phyloP scores from a whole-genome alignment of 2,113 vertebrate genomes.

The Coracopsis vasa region DNA sequence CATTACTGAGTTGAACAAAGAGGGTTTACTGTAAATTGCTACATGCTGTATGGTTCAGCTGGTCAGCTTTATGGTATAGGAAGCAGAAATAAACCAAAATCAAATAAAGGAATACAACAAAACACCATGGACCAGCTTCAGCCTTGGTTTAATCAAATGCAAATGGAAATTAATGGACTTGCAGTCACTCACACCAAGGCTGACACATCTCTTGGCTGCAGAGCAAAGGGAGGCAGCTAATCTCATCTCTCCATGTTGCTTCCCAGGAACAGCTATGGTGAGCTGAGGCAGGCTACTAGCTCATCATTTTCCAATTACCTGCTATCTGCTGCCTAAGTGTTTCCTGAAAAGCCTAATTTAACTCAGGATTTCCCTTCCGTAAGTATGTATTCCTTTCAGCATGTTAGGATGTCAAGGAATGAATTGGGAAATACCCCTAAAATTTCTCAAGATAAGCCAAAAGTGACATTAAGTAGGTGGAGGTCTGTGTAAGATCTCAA shows the following conservation, averaged over 20 bases:
- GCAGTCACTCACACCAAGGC: neutral
- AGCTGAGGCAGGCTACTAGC: neutral
- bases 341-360: neutral
- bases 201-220: neutral
- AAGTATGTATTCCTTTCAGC: neutral
- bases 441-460: neutral
- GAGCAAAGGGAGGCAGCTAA: neutral
- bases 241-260: neutral
- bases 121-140: neutral
- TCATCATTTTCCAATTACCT: neutral
- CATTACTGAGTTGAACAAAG: slow-evolving; percentile 24
- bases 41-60: neutral
- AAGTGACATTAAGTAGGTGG: neutral
- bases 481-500: neutral
- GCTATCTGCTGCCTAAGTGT: neutral
- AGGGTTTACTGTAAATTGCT: slow-evolving; percentile 35
- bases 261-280: neutral
- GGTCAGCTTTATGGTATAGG: neutral
- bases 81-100: slow-evolving; percentile 8
- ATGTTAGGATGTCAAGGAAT: neutral
- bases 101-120: neutral
- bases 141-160: neutral
- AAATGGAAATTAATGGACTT: neutral
- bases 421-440: neutral
- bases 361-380: neutral